phyloP scores from a whole-genome alignment of 2,113 vertebrate species.

The Raja brachyura region DNA sequence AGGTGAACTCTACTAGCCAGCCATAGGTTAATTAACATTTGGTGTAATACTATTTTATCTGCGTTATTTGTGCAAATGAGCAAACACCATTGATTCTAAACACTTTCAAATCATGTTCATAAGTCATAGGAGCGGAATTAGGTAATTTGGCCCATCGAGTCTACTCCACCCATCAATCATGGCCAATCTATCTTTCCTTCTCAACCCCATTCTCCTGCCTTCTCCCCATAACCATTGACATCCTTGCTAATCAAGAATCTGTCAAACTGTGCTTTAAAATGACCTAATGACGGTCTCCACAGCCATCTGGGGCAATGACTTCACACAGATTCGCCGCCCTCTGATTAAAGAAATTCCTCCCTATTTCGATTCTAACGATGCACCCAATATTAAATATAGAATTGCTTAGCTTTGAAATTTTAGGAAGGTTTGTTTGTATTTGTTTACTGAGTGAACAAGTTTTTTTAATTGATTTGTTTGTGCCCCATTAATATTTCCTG shows the following conservation, averaged over 20 bases:
- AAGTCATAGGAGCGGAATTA: no score
- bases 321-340: no score
- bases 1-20: background rate
- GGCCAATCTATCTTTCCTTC: no score
- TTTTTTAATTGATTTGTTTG: background rate
- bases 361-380: background rate
- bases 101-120: background rate
- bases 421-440: background rate
- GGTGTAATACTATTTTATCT: background rate
- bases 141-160: no score
- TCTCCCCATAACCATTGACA: no score
- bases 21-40: background rate
- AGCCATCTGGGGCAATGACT: no score
- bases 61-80: background rate
- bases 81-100: background rate
- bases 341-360: no score
- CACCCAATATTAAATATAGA: background rate
- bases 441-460: background rate
- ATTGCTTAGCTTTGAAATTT: slow-evolving; percentile 11
- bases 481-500: background rate
- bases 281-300: no score
- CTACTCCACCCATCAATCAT: no score
- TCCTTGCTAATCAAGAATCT: no score
- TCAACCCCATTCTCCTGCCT: no score
- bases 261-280: no score